Evolutionary conservation across 1,140 invertebrate genomes (phyloP).

Genomic region (Danaus melanippus): DNA sequence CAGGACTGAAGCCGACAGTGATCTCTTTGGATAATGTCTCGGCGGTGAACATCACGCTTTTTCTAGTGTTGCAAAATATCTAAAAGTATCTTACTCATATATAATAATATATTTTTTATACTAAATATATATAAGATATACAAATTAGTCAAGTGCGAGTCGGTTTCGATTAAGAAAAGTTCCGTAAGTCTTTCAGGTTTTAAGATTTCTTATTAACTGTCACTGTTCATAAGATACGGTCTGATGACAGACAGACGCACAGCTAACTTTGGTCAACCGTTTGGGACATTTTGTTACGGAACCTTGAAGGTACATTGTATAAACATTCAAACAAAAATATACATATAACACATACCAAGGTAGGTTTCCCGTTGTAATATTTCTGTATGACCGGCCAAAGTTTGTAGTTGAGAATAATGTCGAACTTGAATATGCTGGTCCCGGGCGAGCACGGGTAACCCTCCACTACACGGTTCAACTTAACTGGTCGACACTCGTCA

Average conservation of each 20-base stretch:
- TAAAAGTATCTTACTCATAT: constrained; percentile 28
- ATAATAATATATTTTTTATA: too few species aligned
- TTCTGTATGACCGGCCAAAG: constrained; percentile 78
- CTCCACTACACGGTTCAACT: constrained; percentile 80
- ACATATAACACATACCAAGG: constrained; percentile 73
- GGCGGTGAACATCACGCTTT: constrained; percentile 79
- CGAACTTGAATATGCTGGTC: constrained; percentile 80
- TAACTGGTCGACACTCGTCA: constrained; percentile 81
- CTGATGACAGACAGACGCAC: too few species aligned
- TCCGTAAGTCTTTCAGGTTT: too few species aligned
- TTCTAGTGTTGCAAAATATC: constrained; percentile 86
- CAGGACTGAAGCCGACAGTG: constrained; percentile 70
- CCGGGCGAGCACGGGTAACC: constrained; percentile 74
- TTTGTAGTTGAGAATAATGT: constrained; percentile 83
- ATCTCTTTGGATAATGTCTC: constrained; percentile 75
- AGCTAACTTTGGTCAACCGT: too few species aligned
- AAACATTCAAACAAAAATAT: not conserved
- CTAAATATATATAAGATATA: too few species aligned
- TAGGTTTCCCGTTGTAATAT: constrained; percentile 82
- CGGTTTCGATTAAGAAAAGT: too few species aligned
- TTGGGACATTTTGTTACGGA: too few species aligned
- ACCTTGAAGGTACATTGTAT: too few species aligned
- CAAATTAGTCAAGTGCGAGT: too few species aligned
- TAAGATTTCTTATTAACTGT: too few species aligned
- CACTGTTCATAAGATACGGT: too few species aligned